Evolutionary conservation across 2,113 vertebrate species (phyloP).

Genomic region (Tyrannus savana): DNA sequence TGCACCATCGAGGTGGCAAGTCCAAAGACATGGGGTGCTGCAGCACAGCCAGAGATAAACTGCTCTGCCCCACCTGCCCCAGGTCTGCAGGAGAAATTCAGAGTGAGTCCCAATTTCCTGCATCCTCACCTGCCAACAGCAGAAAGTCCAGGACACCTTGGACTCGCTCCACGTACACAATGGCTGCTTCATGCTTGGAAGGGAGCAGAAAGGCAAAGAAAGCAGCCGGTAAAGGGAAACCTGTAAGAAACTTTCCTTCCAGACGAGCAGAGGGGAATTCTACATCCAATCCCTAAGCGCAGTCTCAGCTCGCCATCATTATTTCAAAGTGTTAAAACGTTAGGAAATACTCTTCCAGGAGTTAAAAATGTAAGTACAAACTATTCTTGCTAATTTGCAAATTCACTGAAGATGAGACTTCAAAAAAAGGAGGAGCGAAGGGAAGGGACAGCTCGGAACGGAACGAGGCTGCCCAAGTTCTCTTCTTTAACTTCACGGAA

Average conservation of each 20-base stretch:
- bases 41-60: accelerated
- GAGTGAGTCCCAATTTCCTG: not conserved
- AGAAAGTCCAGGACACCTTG: not conserved
- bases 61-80: not conserved
- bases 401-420: accelerated
- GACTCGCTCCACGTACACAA: accelerated
- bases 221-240: not conserved
- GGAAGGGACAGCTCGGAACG: not conserved
- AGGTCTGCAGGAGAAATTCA: not conserved
- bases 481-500: not conserved
- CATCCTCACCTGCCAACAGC: not conserved
- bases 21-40: accelerated
- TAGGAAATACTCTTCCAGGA: not conserved
- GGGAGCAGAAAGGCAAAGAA: not conserved
- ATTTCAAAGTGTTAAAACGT: not conserved
- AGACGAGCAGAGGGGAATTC: accelerated
- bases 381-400: not conserved
- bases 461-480: not conserved
- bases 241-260: not conserved
- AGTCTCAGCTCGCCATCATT: not conserved
- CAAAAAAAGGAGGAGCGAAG: not conserved
- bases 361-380: not conserved
- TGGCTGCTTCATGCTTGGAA: not conserved
- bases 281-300: not conserved
- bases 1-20: not conserved